A percentile compares a stretch with the other conserved stretches of the same genome.
Evolutionary conservation across 2,797 vertebrate genomes (phyloP).

Genomic region (Masticophis lateralis): DNA sequence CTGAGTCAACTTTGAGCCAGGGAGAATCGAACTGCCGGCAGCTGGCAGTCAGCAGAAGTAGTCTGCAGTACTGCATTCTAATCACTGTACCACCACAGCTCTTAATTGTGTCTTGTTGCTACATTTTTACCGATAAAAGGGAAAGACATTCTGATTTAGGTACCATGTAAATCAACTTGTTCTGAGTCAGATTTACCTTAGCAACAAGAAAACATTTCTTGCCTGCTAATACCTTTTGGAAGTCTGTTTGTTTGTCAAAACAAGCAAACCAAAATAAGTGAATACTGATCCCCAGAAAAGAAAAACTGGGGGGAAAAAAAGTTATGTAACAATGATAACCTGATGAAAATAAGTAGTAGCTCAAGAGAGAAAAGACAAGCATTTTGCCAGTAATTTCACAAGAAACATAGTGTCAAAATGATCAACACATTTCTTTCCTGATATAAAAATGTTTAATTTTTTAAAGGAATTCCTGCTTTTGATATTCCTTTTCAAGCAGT

Average conservation of each 20-base stretch:
- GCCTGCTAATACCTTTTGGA: background rate
- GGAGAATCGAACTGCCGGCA: too few species aligned
- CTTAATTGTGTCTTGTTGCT: background rate
- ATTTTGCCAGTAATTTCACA: background rate
- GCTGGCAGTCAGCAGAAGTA: too few species aligned
- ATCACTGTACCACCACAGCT: background rate
- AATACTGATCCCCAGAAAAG: background rate
- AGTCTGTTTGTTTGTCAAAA: background rate
- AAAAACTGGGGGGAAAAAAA: background rate
- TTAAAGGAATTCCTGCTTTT: constrained; percentile 14
- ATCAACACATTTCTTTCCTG: background rate
- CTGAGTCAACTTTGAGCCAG: too few species aligned
- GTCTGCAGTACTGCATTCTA: too few species aligned
- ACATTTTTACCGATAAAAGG: background rate
- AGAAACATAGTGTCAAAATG: background rate
- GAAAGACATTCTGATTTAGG: background rate
- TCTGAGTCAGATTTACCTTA: background rate
- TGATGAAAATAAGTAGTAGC: background rate
- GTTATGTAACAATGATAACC: background rate
- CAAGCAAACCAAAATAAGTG: background rate
- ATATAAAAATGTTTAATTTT: background rate
- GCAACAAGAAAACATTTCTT: background rate
- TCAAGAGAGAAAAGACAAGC: constrained; percentile 16
- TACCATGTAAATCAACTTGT: background rate
- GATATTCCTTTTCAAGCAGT: background rate